Evolutionary conservation across 2,888 invertebrate genomes (phyloP).

Genomic region (Amiota communis): DNA sequence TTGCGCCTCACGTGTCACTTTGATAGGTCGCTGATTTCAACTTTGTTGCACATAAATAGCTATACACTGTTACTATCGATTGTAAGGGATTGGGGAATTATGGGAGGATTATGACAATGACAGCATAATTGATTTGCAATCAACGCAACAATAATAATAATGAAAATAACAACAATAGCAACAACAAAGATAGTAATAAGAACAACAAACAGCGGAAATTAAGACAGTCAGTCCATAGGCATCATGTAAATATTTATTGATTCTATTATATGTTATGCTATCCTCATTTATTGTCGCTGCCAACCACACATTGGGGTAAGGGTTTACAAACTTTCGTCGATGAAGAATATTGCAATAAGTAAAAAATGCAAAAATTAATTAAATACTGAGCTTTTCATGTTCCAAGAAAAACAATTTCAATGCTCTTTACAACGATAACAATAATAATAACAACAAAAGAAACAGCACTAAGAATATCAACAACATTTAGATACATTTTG

Average conservation of each 20-base stretch:
- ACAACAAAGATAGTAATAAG: not conserved
- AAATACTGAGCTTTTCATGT: constrained; percentile 69
- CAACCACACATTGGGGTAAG: too few species aligned
- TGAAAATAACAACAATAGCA: constrained; percentile 25
- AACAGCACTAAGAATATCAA: constrained; percentile 29
- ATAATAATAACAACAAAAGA: constrained; percentile 18
- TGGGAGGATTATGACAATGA: constrained; percentile 61
- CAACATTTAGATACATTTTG: too few species aligned
- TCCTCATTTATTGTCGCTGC: too few species aligned
- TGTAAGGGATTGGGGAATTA: not conserved
- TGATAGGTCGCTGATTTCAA: too few species aligned
- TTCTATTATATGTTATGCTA: not conserved
- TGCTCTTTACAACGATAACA: constrained; percentile 36
- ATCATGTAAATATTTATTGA: constrained; percentile 32
- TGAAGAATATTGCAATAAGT: constrained; percentile 42
- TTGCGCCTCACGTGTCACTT: not conserved
- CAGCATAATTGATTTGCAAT: constrained; percentile 68
- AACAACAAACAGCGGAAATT: not conserved
- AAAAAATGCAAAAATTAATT: constrained; percentile 69
- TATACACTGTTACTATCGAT: too few species aligned
- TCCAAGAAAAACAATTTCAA: constrained; percentile 65
- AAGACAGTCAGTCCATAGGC: constrained; percentile 12
- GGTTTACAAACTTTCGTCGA: not conserved
- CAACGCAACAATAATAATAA: constrained; percentile 46
- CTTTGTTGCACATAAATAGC: too few species aligned